Base-by-base conservation (phyloP, 1,140 invertebrate genomes). In the Gonatopus flavifemur region DNA sequence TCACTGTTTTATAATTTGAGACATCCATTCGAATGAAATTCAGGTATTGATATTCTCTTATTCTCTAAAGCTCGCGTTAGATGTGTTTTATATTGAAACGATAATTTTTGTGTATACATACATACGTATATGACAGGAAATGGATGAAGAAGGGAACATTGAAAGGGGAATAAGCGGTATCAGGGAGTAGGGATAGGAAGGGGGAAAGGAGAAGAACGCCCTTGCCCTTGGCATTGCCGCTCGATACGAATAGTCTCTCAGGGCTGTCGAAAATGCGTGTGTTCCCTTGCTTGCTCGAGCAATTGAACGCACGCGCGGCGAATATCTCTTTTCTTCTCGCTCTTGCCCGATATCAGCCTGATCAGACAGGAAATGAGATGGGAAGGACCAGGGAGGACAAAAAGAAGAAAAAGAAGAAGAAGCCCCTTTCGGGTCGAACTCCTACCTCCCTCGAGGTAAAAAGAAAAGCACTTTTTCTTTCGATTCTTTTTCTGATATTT, bases 161-260 rank as follows among this genome's bases (percentile, higher is more conserved):
- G 62, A 61, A 70, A 64, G 69, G 53, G 57, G 50, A 45, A 62
- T 32, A 46, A 49, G 48, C 42, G 48, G 43, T 47, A 39, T 12
- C 15, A 22, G 54, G 59, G 57, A 50, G 52, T 59, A 49, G 38
- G 38, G 52, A 49, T 36, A 33, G 53, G 53, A 32, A 49, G 60
- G 52, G 52, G 49, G 66, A n/a, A n/a, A n/a, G 67, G 67, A 64
- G 62, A 64, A 67, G 69, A 67, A 57, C 75, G 74, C 75, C 76
- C 74, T 77, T 78, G 76, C 75, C 76, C 76, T 78, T 78, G 76
- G 75, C 75, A 77, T 77, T 78, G 75, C 69, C 76, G 74, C 76
- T 78, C 76, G 70, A 78, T 78, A 77, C 76, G 71, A 74, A 72
- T 72, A 66, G 59, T 57, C 59, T n/a, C n/a, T 57, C 68, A 75